Conservation (phyloP, 2,888 invertebrate species). For the Epiblema foenella region DNA sequence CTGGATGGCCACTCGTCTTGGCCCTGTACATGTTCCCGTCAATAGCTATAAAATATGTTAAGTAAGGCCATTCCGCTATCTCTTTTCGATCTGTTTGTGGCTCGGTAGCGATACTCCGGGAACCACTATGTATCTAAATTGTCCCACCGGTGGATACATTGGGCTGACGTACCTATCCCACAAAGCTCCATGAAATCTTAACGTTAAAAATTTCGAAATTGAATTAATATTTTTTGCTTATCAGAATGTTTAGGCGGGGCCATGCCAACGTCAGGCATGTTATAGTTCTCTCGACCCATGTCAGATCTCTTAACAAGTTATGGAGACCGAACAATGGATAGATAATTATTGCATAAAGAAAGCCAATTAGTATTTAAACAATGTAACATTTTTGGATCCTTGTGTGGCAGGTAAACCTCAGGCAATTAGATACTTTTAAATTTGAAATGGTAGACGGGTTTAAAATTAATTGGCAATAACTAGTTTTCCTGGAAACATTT, state of each 20-base stretch:
- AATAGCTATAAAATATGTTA: too few relatives aligned
- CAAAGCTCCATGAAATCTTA: not conserved
- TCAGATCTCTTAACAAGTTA: conserved; percentile 32
- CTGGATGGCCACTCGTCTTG: too few relatives aligned
- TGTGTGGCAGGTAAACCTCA: not conserved
- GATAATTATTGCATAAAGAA: conserved; percentile 17
- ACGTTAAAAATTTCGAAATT: not conserved
- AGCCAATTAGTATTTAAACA: conserved; percentile 8
- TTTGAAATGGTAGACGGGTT: not conserved
- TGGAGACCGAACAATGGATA: conserved; percentile 9
- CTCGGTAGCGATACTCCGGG: not conserved
- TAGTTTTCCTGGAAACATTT: not conserved
- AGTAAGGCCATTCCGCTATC: too few relatives aligned
- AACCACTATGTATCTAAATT: too few relatives aligned
- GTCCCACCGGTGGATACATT: not conserved
- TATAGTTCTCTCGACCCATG: conserved; percentile 33
- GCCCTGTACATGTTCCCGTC: too few relatives aligned
- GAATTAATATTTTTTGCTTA: not conserved
- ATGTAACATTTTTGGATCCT: not conserved
- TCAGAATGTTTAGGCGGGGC: conserved; percentile 22
- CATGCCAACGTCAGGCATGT: conserved; percentile 19
- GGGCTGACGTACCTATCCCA: not conserved
- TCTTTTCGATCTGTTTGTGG: not conserved
- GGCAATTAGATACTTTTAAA: not conserved
- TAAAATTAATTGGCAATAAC: not conserved